Evolutionary conservation across 2,113 vertebrate genomes (phyloP), one percentile per base, ranked within the genome.

Genomic region (Stomatorhinus ivindoensis): DNA sequence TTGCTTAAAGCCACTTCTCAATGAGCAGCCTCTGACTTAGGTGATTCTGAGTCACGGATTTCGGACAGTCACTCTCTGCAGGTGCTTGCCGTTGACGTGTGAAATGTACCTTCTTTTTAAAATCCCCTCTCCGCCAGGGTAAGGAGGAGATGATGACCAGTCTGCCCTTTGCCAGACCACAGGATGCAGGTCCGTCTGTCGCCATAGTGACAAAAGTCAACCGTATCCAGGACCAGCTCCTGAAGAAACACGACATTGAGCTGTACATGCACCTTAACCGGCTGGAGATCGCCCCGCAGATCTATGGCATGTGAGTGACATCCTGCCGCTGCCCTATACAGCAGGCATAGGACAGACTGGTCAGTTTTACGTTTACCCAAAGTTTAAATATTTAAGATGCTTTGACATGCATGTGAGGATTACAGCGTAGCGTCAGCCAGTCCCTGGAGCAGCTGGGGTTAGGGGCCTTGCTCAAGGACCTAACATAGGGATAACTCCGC

Each of bases 151-250:
- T 98, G 96, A 92, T 99, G 93, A 96, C 97, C 89, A 97, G 97
- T 91, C 97, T 97, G 88, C 98, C 98, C 0, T 99, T 99, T 92
- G 98, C 98, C 86, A 96, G 98, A 93, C 98, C 98, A 0, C 98
- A 99, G 93, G 98, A 99, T 90, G 89, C 96, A 0, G 98, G 98
- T 1, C 98, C 98, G 17, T 99, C 98, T 89, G 97, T 99, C 92
- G 98, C 98, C 93, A 96, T 99, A 93, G 98, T 99, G 90, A 96
- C 98, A 90, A 99, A 99, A 96, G 98, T 99, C 88, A 99, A 99
- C 94, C 97, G 98, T 86, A 98, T 99, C 94, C 98, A 99, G 92
- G 98, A 99, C 94, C 97, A 97, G 93, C 96, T 99, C 89, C 94
- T 99, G 92, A 99, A 99, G 95, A 99, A 98, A 90, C 97, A 99